Evolutionary conservation across 2,113 vertebrate species (phyloP).

Genomic region (Manacus vitellinus): DNA sequence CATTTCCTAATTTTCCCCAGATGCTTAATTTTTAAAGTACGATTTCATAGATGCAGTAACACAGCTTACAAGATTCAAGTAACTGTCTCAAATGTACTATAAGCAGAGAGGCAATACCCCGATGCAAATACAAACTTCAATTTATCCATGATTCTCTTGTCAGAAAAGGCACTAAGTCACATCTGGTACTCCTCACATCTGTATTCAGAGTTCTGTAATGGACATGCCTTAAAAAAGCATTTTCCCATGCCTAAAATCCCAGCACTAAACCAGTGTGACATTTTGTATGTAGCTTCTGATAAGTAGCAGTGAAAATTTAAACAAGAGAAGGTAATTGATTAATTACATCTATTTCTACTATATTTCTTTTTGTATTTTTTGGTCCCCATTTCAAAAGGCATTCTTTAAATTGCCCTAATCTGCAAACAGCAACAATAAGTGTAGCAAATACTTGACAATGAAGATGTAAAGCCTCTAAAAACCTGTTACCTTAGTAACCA

Average conservation of each 20-base stretch:
- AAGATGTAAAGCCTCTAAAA: slow-evolving; percentile 83
- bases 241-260: not conserved
- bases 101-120: not conserved
- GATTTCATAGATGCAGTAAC: not conserved
- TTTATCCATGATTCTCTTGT: not conserved
- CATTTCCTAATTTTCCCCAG: not conserved
- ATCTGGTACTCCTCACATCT: not conserved
- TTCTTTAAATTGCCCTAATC: slow-evolving; percentile 82
- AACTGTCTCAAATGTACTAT: not conserved
- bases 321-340: slow-evolving; percentile 51
- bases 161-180: not conserved
- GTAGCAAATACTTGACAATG: slow-evolving; percentile 86
- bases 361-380: slow-evolving; percentile 73
- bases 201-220: not conserved
- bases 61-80: not conserved
- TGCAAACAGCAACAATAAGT: slow-evolving; percentile 82
- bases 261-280: not conserved
- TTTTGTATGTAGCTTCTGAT: not conserved
- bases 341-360: slow-evolving; percentile 74
- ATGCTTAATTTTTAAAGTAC: not conserved
- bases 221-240: not conserved
- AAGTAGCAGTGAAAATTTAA: not conserved
- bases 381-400: slow-evolving; percentile 71
- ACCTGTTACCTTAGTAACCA: slow-evolving; percentile 87
- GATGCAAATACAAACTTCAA: not conserved